Base-by-base conservation (phyloP, 2,797 vertebrate genomes). In the Pseudochaenichthys georgianus region DNA sequence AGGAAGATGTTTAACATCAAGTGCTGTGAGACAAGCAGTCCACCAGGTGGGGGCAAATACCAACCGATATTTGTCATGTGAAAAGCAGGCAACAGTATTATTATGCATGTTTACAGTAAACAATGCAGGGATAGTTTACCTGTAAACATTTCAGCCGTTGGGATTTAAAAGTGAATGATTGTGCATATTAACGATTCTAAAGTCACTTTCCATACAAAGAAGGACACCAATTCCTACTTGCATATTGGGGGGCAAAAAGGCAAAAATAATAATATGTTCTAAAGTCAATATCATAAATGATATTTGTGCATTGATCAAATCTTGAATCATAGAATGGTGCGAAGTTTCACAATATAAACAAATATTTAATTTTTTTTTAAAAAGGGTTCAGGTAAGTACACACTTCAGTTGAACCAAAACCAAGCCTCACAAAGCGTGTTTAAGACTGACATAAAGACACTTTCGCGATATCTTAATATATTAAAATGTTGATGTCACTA, bases 11-110 rank as follows among this genome's bases (percentile, higher is more conserved):
- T 59, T 2, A 21, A 31, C 21, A 15, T 5, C 10, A 67, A 54
- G 13, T 65, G 81, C n/a, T 52, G 15, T 64, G 43, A 61, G 9
- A 5, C 3, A 60, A 47, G 0, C 2, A 5, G 16, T 43, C 88
- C 88, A 84, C 50, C 7, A 85, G 89, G 47, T 64, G 83, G 83
- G 21, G 13, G 8, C 63, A n/a, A 23, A 53, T 1, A 59, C 54
- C 54, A 70, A 43, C 12, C 42, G 50, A 43, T 55, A 12, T 8
- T 15, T n/a, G 21, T 16, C 5, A 45, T 17, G 9, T 1, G 6
- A 42, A 21, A n/a, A 0, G 6, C 17, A 31, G 13, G 9, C 3
- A 3, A 23, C 3, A 21, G 9, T 28, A 11, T 11, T 9, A 8
- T 4, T 16, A 64, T 8, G 0, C 8, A 50, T 47, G 42, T 17